Evolutionary conservation across 2,888 invertebrate species (phyloP).

Genomic region (Troides oblongomaculatus): DNA sequence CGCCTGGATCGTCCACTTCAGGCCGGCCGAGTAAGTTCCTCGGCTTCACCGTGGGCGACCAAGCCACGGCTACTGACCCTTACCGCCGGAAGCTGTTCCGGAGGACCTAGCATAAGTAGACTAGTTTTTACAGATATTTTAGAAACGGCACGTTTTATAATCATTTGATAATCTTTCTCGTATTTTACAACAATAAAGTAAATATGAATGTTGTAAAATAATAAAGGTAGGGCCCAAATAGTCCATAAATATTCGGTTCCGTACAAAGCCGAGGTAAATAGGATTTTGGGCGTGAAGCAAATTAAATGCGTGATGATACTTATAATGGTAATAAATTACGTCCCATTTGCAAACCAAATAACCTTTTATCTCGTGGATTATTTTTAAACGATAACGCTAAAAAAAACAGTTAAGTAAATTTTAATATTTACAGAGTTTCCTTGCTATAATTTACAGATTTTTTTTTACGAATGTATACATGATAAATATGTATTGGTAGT

Average conservation of each 20-base stretch:
- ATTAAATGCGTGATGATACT: constrained; percentile 48
- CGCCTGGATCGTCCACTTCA: too few species aligned
- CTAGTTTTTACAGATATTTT: too few species aligned
- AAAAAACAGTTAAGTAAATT: neutral
- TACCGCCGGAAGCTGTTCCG: too few species aligned
- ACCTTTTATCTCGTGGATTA: constrained; percentile 23
- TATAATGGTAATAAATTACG: constrained; percentile 53
- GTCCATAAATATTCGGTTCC: constrained; percentile 65
- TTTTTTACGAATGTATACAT: too few species aligned
- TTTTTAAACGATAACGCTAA: constrained; percentile 14
- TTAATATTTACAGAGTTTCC: neutral
- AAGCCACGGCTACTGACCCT: too few species aligned
- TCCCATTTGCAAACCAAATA: constrained; percentile 52
- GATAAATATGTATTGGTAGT: too few species aligned
- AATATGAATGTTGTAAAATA: constrained; percentile 41
- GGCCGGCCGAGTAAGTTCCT: too few species aligned
- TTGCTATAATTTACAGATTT: too few species aligned
- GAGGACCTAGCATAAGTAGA: too few species aligned
- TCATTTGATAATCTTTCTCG: neutral
- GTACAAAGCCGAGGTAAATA: constrained; percentile 62
- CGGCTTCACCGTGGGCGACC: too few species aligned
- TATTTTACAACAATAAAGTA: neutral
- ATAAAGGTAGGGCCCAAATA: constrained; percentile 54
- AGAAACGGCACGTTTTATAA: too few species aligned
- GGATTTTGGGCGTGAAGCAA: constrained; percentile 53